Conservation (phyloP, 2,113 vertebrate species). For the Cololabis saira region DNA sequence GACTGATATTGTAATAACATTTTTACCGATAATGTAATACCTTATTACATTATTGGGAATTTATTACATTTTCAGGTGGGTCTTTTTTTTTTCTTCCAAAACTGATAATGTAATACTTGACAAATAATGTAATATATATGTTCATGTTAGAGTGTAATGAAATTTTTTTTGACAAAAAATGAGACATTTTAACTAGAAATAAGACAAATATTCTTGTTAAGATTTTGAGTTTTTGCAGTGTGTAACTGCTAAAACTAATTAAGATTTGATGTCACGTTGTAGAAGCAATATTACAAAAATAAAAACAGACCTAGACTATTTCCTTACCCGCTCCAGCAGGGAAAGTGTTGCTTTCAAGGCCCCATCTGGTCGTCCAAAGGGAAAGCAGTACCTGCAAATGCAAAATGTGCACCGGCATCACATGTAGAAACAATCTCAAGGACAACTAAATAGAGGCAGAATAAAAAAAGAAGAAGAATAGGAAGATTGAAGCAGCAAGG, state of each 20-base stretch:
- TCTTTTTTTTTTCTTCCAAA: no score
- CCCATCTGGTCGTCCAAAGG: conserved; percentile 97
- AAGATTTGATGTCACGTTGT: neutral
- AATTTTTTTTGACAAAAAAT: no score
- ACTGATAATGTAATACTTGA: no score
- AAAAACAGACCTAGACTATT: conserved; percentile 7
- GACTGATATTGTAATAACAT: no score
- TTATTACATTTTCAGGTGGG: no score
- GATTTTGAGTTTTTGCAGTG: no score
- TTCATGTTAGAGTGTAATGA: no score
- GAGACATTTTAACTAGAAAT: no score
- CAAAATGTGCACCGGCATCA: conserved; percentile 43
- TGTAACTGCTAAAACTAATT: neutral
- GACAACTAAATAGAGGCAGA: conserved; percentile 36
- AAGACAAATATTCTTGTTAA: no score
- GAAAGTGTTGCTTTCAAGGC: conserved; percentile 97
- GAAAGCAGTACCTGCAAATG: conserved; percentile 94
- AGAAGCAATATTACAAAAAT: neutral
- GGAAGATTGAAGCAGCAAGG: conserved; percentile 25
- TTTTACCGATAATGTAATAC: no score
- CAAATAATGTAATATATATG: no score
- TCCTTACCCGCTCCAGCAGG: conserved; percentile 92
- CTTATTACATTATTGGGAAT: no score
- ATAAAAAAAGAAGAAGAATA: conserved; percentile 23
- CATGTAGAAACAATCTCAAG: conserved; percentile 61